Evolutionary conservation across 2,797 vertebrate species (phyloP).

Genomic region (Erethizon dorsatum): DNA sequence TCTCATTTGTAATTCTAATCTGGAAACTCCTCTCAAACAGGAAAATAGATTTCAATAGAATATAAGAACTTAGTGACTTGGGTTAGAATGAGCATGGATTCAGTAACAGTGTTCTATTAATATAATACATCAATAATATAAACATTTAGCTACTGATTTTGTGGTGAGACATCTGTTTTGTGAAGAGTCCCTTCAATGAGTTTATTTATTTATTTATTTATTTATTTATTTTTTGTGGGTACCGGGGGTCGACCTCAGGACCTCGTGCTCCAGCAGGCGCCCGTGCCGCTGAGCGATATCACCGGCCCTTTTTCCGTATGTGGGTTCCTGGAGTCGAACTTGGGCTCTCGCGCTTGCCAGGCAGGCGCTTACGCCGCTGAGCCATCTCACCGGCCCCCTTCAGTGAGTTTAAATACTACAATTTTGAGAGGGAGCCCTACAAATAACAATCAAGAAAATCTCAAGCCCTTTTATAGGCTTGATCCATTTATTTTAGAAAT

Average conservation of each 20-base stretch:
- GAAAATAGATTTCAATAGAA: slow-evolving; percentile 35
- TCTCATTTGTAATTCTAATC: slow-evolving; percentile 20
- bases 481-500: slow-evolving; percentile 75
- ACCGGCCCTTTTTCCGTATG: too few relatives aligned
- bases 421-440: neutral
- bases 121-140: slow-evolving; percentile 26
- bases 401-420: neutral
- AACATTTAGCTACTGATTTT: slow-evolving; percentile 39
- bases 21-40: slow-evolving; percentile 4
- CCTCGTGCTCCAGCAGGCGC: too few relatives aligned
- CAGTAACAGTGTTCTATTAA: neutral
- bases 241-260: too few relatives aligned
- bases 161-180: neutral
- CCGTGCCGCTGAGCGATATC: too few relatives aligned
- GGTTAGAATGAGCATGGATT: slow-evolving; percentile 2
- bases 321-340: too few relatives aligned
- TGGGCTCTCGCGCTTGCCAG: too few relatives aligned
- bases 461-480: slow-evolving; percentile 27
- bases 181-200: neutral
- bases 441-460: neutral
- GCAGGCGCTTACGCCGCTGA: too few relatives aligned
- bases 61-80: slow-evolving; percentile 33
- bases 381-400: neutral
- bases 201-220: neutral
- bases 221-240: too few relatives aligned